These are phyloP conservation scores for Gnathonemus echidnorhynchus DNA, from an alignment of 2,113 vertebrate genomes.

Conservation along the genomic window DNA sequence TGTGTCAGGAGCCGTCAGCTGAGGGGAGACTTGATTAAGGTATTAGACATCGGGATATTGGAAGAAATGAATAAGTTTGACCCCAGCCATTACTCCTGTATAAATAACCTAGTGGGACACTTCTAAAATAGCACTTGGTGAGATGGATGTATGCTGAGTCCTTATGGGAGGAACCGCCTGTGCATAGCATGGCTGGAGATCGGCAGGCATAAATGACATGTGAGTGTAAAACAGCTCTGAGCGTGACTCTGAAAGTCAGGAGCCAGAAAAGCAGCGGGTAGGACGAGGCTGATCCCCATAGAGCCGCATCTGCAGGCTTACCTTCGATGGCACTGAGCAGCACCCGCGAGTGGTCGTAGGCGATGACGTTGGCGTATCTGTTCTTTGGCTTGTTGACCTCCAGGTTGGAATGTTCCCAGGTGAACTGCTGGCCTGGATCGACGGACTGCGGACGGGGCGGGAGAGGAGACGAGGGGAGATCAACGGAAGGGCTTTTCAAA, in stretches of 20 bases:
- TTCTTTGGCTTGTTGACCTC: conserved; percentile 99
- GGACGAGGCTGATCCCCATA: not conserved
- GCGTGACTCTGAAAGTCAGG: not conserved
- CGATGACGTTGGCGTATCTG: conserved; percentile 96
- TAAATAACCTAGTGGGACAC: not conserved
- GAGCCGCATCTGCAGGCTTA: conserved; percentile 47
- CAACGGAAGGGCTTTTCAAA: not conserved
- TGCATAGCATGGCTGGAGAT: not conserved
- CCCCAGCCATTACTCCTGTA: not conserved
- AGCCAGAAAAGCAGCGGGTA: not conserved
- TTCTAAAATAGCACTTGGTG: not conserved
- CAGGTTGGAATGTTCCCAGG: conserved; percentile 96
- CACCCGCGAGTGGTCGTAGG: conserved; percentile 94
- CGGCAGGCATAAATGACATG: not conserved
- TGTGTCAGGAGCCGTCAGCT: not conserved
- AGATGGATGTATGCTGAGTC: not conserved
- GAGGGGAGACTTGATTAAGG: not conserved
- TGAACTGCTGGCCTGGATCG: conserved; percentile 96
- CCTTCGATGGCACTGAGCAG: conserved; percentile 91
- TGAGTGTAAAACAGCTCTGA: not conserved
- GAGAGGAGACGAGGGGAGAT: not conserved
- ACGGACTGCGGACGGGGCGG: conserved; percentile 90
- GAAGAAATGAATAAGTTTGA: conserved; percentile 12
- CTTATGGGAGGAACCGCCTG: not conserved
- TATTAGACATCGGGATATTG: conserved; percentile 2